These are phyloP conservation scores for Ostrea denselamellosa DNA, from an alignment of 1,140 invertebrate genomes.

Conservation along the genomic window DNA sequence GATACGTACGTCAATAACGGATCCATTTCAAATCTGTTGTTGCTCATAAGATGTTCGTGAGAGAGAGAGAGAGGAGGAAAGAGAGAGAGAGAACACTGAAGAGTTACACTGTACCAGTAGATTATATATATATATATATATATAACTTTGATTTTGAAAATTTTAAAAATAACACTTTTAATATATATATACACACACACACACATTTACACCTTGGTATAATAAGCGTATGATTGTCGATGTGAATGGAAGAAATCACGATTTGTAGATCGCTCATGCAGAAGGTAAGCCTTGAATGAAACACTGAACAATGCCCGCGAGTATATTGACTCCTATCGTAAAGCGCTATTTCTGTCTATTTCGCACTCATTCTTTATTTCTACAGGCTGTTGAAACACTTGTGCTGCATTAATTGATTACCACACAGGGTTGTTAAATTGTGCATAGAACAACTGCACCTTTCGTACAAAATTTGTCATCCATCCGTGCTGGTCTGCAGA, in stretches of 20 bases:
- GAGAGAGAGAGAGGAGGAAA: constrained; percentile 28
- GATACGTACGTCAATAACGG: too few species aligned
- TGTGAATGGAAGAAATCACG: too few species aligned
- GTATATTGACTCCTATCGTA: neutral
- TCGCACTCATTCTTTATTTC: constrained; percentile 12
- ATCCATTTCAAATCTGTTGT: too few species aligned
- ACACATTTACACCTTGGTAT: neutral
- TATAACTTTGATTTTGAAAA: too few species aligned
- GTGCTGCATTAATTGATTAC: neutral
- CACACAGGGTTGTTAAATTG: constrained; percentile 14
- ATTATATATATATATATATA: too few species aligned
- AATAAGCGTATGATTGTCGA: too few species aligned
- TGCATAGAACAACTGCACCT: constrained; percentile 4
- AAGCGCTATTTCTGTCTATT: neutral
- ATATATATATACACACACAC: too few species aligned
- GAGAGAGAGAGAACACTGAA: neutral
- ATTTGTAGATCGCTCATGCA: too few species aligned
- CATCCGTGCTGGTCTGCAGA: neutral
- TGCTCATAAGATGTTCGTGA: neutral
- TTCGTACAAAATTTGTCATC: constrained; percentile 2
- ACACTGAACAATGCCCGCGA: neutral
- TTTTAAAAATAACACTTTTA: too few species aligned
- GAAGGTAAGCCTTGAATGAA: neutral
- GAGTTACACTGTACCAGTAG: too few species aligned
- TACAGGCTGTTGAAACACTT: constrained; percentile 9